Evolutionary conservation across 1,140 invertebrate genomes (phyloP).

Genomic region (Leptinotarsa defecta): DNA sequence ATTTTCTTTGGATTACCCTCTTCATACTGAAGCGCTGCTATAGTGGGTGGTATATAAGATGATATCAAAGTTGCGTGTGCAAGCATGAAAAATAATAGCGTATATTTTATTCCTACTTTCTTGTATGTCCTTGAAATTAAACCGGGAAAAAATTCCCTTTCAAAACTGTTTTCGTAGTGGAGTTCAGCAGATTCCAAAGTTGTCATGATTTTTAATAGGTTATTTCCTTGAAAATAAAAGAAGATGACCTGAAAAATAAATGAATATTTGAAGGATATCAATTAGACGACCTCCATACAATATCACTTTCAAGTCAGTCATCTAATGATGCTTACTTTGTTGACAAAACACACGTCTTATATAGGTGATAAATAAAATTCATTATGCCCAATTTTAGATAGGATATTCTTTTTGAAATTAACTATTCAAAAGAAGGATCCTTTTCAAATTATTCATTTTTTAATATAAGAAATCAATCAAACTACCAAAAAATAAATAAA

Average conservation of each 20-base stretch:
- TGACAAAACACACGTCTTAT: too few species aligned
- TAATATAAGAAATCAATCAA: too few species aligned
- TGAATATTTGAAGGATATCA: background rate
- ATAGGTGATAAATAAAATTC: too few species aligned
- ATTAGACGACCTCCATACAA: too few species aligned
- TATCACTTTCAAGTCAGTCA: too few species aligned
- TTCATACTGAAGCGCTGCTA: slow-evolving; percentile 25
- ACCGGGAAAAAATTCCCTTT: slow-evolving; percentile 37
- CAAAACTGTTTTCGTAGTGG: slow-evolving; percentile 40
- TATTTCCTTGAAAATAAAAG: slow-evolving; percentile 44
- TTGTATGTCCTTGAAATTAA: slow-evolving; percentile 35
- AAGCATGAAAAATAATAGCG: slow-evolving; percentile 43
- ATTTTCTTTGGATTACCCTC: slow-evolving; percentile 19
- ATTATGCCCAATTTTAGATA: too few species aligned
- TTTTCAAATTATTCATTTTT: too few species aligned
- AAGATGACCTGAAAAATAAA: slow-evolving; percentile 36
- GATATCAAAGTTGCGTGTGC: slow-evolving; percentile 45
- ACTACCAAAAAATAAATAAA: too few species aligned
- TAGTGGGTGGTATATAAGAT: slow-evolving; percentile 44
- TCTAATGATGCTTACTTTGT: too few species aligned
- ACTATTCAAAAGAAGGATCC: too few species aligned
- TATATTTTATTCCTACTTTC: slow-evolving; percentile 42
- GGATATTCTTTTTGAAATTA: too few species aligned
- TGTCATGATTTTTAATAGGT: slow-evolving; percentile 43
- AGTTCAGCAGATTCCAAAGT: slow-evolving; percentile 41